Evolutionary conservation across 2,113 vertebrate genomes (phyloP).

Genomic region (Hypocryptadius cinnamomeus): DNA sequence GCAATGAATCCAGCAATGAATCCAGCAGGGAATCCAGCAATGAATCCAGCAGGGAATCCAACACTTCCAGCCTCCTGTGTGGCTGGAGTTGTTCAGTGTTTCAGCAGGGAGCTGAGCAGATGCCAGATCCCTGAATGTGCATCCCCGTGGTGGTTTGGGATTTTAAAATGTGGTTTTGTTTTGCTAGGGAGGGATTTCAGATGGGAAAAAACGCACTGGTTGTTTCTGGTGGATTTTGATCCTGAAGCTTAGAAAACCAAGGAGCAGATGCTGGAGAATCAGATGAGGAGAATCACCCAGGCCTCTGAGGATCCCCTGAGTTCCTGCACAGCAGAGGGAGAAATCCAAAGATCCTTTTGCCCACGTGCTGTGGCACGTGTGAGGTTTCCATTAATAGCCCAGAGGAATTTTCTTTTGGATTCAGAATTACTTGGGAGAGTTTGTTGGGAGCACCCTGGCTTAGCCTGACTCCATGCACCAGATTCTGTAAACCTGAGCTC

Average conservation of each 20-base stretch:
- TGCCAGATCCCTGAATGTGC: not conserved
- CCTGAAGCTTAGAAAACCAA: not conserved
- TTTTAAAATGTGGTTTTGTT: not conserved
- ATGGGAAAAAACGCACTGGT: accelerated
- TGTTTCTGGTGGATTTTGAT: not conserved
- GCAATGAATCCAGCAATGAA: not conserved
- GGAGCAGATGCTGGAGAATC: not conserved
- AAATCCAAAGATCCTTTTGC: not conserved
- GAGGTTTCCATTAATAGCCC: not conserved
- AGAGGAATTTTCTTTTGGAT: not conserved
- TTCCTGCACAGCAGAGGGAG: not conserved
- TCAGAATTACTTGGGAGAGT: not conserved
- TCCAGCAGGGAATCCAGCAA: not conserved
- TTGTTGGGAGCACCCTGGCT: not conserved
- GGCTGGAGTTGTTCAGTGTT: not conserved
- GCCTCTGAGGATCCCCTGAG: not conserved
- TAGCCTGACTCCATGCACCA: not conserved
- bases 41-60: not conserved
- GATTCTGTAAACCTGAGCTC: not conserved
- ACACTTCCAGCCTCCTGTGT: not conserved
- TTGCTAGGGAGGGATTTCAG: not conserved
- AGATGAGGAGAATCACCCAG: not conserved
- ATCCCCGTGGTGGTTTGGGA: not conserved
- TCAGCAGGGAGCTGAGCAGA: not conserved
- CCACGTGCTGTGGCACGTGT: not conserved